Percentiles rank a stretch among this genome's conserved stretches.
Conservation (phyloP, 1,140 invertebrate species). For the Megathymus violae region DNA sequence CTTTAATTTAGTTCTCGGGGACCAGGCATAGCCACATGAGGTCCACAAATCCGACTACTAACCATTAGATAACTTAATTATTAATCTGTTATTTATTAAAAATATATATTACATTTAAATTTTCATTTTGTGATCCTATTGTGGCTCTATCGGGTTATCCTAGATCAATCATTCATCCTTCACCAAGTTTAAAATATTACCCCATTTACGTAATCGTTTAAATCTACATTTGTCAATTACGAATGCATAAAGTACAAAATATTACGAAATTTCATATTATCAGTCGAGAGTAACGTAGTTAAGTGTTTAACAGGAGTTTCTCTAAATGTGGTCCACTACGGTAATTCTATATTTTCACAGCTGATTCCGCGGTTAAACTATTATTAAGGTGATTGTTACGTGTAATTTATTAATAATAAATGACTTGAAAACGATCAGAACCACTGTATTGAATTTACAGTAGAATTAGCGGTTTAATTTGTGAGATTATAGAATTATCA, state of each 20-base stretch:
- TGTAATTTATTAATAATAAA: too few relatives aligned
- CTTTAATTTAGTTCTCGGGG: conserved; percentile 8
- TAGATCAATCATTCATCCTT: not conserved
- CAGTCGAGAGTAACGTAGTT: too few relatives aligned
- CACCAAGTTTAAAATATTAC: not conserved
- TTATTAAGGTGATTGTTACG: too few relatives aligned
- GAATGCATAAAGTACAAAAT: conserved; percentile 30
- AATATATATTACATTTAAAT: too few relatives aligned
- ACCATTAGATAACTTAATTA: conserved; percentile 25
- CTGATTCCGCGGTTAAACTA: too few relatives aligned
- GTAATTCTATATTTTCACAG: too few relatives aligned
- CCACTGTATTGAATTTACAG: too few relatives aligned
- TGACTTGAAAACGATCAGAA: too few relatives aligned
- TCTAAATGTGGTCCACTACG: not conserved
- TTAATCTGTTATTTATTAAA: conserved; percentile 13
- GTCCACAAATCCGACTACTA: conserved; percentile 17
- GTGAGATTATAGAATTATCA: too few relatives aligned
- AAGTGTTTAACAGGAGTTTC: too few relatives aligned
- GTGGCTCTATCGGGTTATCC: conserved; percentile 17
- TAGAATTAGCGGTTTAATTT: too few relatives aligned
- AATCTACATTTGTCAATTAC: conserved; percentile 35
- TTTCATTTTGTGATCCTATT: conserved; percentile 15
- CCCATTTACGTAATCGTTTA: not conserved
- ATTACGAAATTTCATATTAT: conserved; percentile 16
- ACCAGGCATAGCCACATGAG: conserved; percentile 23